Conservation (phyloP, 1,140 invertebrate species). For the Solenopsis invicta region DNA sequence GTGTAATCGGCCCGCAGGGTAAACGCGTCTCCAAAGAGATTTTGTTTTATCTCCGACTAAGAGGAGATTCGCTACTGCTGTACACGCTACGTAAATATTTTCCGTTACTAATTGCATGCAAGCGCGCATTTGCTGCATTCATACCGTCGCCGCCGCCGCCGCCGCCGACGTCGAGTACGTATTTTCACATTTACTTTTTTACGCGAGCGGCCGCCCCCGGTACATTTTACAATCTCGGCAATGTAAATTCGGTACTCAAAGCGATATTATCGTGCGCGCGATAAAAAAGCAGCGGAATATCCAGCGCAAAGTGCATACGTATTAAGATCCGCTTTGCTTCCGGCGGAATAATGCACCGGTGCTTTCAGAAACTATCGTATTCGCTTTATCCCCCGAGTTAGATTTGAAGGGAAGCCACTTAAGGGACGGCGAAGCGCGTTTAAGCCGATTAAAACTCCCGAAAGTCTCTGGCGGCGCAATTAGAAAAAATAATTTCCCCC, state of each 20-base stretch:
- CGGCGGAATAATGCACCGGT: constrained; percentile 46
- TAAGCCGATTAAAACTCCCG: constrained; percentile 46
- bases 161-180: neutral
- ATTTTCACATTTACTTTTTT: constrained; percentile 3
- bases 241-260: constrained; percentile 35
- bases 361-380: constrained; percentile 57
- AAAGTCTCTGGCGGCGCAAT: constrained; percentile 4
- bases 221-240: neutral
- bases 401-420: constrained; percentile 42
- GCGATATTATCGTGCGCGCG: constrained; percentile 27
- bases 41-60: neutral
- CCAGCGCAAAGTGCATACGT: constrained; percentile 46
- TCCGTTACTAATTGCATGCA: constrained; percentile 15
- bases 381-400: constrained; percentile 51
- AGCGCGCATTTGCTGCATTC: constrained; percentile 12
- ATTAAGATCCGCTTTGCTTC: constrained; percentile 57
- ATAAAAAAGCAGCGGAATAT: constrained; percentile 42
- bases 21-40: constrained; percentile 13
- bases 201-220: neutral
- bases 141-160: neutral
- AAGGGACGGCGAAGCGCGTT: constrained; percentile 25
- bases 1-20: constrained; percentile 20
- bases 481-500: constrained; percentile 9
- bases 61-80: neutral
- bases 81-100: constrained; percentile 14